Evolutionary conservation across 2,888 invertebrate species (phyloP), one percentile per base, ranked within the genome.

Genomic region (Tenodera sinensis): DNA sequence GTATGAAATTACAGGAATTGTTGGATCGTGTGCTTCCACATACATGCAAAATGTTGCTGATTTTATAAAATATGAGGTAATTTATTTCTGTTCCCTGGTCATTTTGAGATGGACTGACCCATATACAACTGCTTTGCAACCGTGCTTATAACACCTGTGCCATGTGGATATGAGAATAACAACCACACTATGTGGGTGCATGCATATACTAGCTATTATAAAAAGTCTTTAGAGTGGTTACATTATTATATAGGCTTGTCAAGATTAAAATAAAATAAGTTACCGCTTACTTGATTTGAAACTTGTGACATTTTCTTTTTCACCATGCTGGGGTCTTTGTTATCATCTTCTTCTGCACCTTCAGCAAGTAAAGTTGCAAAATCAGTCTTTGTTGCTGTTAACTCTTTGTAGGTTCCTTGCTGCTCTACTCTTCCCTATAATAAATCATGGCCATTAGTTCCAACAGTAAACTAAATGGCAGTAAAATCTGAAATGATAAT

Each of bases 361-460:
- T 90, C 89, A 91, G 92, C 92, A 93, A 92, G 90, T 91, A 93
- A 91, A 92, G 83, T 90, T n/a, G 89, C 92, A 89, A 92, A 92
- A 87, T 92, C 89, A 93, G 92, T 90, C 6, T 92, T 91, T 86
- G 90, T 89, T 28, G 91, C 91, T 28, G 91, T 88, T 30, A 92
- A 91, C 42, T 93, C 92, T 7, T 92, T 90, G 91, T 93, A 93
- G 0, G 92, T 92, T 47, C 93, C 94, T 90, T 92, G 92, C 28
- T 92, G 92, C 88, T 92, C 92, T 25, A 92, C 91, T 88, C 90
- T 87, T 4, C 92, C 92, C 92, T 92, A 88, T 30, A 90, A 90
- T 2, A 86, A 9, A 82, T 6, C 20, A 71, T 1, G 0, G 42
- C 42, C 12, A 12, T 42, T 42, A 42, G 42, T 1, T 12, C 1